These are phyloP conservation scores for Aptenodytes forsteri DNA, from an alignment of 2,113 vertebrate genomes.

Conservation along the genomic window DNA sequence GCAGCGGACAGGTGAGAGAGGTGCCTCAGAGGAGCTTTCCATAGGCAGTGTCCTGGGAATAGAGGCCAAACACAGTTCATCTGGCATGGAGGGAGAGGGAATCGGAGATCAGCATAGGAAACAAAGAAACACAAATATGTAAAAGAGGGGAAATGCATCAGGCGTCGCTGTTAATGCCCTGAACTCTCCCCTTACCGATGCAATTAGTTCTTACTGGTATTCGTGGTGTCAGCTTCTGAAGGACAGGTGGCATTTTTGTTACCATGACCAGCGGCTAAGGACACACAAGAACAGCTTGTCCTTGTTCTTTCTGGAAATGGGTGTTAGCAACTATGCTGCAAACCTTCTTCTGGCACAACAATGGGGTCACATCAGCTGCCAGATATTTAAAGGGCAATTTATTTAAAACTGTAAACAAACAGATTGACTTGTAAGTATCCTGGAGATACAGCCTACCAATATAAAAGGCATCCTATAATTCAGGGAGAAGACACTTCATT, in stretches of 20 bases:
- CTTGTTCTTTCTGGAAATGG: not conserved
- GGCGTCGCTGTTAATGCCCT: accelerated
- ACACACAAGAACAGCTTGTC: not conserved
- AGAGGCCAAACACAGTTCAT: not conserved
- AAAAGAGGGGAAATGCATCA: not conserved
- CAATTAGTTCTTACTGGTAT: not conserved
- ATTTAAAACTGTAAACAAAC: not conserved
- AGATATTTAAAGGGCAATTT: not conserved
- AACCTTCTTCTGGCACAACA: accelerated
- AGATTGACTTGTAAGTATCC: not conserved
- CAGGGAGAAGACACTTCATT: not conserved
- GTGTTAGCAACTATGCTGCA: not conserved
- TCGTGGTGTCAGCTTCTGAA: not conserved
- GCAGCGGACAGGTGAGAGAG: not conserved
- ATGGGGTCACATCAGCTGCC: not conserved
- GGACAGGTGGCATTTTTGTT: slow-evolving; percentile 39
- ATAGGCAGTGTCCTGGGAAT: not conserved
- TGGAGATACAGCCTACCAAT: not conserved
- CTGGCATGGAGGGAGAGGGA: not conserved
- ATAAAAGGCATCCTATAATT: not conserved
- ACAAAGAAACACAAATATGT: not conserved
- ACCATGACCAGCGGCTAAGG: not conserved
- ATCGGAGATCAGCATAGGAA: not conserved
- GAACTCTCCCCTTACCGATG: not conserved
- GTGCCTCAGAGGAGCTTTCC: not conserved